These are phyloP conservation scores for Anguilla megastoma DNA, from an alignment of 2,797 vertebrate genomes.

Conservation along the genomic window DNA sequence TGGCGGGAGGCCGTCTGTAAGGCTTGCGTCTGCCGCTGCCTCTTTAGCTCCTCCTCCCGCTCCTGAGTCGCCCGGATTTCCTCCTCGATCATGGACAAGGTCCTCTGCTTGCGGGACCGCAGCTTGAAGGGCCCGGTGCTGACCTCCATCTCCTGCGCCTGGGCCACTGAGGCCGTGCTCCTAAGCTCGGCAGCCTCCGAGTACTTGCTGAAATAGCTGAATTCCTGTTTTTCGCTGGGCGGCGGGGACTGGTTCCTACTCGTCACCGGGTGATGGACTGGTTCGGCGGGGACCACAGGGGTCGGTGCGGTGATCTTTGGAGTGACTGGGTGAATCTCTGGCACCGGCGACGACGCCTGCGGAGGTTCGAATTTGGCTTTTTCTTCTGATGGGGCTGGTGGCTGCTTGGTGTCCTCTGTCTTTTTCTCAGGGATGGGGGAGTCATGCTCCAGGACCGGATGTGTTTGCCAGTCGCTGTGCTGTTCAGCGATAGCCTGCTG, in stretches of 20 bases:
- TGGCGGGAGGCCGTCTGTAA: constrained; percentile 63
- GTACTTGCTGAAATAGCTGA: constrained; percentile 97
- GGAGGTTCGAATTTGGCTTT: constrained; percentile 58
- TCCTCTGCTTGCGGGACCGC: constrained; percentile 91
- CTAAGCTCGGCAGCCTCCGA: constrained; percentile 93
- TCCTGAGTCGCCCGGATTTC: constrained; percentile 97
- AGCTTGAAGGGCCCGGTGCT: constrained; percentile 90
- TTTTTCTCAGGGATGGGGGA: constrained; percentile 46
- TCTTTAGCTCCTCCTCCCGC: constrained; percentile 92
- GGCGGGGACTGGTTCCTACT: constrained; percentile 54
- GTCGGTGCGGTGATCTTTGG: constrained; percentile 79
- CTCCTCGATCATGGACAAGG: constrained; percentile 97
- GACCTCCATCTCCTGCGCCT: constrained; percentile 80
- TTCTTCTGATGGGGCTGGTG: constrained; percentile 53
- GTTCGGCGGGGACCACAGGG: constrained; percentile 63
- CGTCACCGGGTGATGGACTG: constrained; percentile 48
- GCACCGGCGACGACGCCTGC: constrained; percentile 68
- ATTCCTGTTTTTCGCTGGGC: constrained; percentile 78
- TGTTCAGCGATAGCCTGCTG: constrained; percentile 88
- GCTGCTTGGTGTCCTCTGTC: constrained; percentile 37
- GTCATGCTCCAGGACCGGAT: constrained; percentile 47
- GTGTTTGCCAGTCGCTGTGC: constrained; percentile 64
- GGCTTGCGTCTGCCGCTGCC: constrained; percentile 78
- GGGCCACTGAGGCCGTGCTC: constrained; percentile 83
- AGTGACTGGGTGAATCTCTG: constrained; percentile 72